Evolutionary conservation across 1,140 invertebrate genomes (phyloP), one percentile per base, ranked within the genome.

Genomic region (Caenorhabditis latens): DNA sequence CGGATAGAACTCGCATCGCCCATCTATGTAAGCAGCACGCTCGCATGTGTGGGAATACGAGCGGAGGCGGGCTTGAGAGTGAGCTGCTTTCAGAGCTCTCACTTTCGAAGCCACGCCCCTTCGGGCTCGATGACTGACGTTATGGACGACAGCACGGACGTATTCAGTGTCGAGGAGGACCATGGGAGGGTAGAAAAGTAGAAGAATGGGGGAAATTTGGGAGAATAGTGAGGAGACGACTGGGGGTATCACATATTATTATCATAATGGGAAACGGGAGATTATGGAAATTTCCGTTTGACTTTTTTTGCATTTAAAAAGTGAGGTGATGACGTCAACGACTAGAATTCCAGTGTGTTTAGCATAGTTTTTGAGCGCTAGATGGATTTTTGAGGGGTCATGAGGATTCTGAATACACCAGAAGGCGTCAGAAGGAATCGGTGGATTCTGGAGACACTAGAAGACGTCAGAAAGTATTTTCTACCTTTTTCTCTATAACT

Each of bases 131-230:
- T 53, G n/a, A 2, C 71, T n/a, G 9, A 79, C 71, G 21, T 53
- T 79, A n/a, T 79, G 71, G 5, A 79, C 71, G 21, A 79, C 71
- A 5, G 71, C 71, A 1, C 46, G 71, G 3, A 79, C 71, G 46
- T 79, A 79, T 24, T 79, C 71, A 24, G 71, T 79, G 46, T 79
- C 71, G 11, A 79, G 7, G 19, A n/a, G 13, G 8, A 79, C 71
- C 71, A 79, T 79, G 32, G n/a, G 24, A 13, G n/a, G 14, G 40
- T 9, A 13, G 19, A 65, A 8, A 65, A 1, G 3, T 9, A 65
- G 13, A 13, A 14, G 11, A 65, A 58, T 58, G 21, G 16, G 57
- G 14, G 11, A 40, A 40, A n/a, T 24, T 61, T 61, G 16, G 1
- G 32, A 32, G 57, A 53, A 53, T 13, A 53, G 4, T 13, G 50